Conservation (phyloP, 2,888 invertebrate species). For the Coelopa pilipes region DNA sequence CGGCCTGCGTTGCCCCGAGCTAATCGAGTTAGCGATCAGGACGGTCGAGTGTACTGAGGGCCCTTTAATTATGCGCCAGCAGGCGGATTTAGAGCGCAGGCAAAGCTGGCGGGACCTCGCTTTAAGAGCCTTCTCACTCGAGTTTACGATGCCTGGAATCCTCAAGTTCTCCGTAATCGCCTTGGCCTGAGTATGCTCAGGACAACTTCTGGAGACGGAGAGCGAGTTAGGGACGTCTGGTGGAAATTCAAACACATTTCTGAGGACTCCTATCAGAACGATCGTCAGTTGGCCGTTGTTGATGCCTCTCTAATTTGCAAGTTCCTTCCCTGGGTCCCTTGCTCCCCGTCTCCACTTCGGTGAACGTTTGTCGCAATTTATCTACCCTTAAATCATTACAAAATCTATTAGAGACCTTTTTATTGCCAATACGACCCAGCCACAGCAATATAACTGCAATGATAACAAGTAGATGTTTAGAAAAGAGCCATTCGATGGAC, state of each 20-base stretch:
- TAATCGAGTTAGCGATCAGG: not conserved
- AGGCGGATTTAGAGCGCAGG: not conserved
- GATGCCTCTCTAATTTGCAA: not conserved
- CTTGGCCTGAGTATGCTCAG: too few relatives aligned
- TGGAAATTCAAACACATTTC: too few relatives aligned
- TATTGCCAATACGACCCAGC: not conserved
- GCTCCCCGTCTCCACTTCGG: not conserved
- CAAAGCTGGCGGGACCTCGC: not conserved
- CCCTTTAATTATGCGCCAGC: not conserved
- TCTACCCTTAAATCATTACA: not conserved
- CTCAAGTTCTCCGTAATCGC: too few relatives aligned
- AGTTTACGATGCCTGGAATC: not conserved
- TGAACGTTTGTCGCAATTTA: not conserved
- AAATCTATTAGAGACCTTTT: not conserved
- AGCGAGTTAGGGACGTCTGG: too few relatives aligned
- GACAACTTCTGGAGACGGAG: too few relatives aligned
- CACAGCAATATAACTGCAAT: too few relatives aligned
- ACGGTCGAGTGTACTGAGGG: not conserved
- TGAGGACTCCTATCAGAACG: too few relatives aligned
- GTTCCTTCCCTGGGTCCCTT: too few relatives aligned
- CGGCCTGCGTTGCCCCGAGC: not conserved
- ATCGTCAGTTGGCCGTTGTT: not conserved
- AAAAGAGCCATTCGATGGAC: constrained; percentile 1
- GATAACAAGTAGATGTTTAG: too few relatives aligned
- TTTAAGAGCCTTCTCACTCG: not conserved